Percentiles rank a stretch among this genome's conserved stretches.
These are phyloP conservation scores for Hydrochoerus hydrochaeris DNA, from an alignment of 2,113 vertebrate species.

Conservation along the genomic window DNA sequence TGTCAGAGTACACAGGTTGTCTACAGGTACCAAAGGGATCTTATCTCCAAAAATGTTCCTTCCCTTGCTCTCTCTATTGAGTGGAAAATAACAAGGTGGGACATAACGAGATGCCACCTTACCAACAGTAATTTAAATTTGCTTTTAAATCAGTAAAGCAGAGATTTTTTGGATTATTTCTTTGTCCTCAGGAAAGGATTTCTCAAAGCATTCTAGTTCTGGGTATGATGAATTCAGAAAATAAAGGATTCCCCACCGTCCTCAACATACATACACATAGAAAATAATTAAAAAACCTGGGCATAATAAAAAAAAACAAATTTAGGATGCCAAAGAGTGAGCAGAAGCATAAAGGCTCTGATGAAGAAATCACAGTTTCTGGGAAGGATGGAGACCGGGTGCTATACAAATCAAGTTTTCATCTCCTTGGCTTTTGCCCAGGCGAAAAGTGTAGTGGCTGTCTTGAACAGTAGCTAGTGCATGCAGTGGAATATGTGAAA, in stretches of 20 bases:
- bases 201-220: constrained; percentile 41
- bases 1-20: neutral
- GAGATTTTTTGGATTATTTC: neutral
- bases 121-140: neutral
- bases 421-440: neutral
- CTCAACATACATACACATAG: neutral
- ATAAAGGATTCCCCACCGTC: neutral
- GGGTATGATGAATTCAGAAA: constrained; percentile 30
- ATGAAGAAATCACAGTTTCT: constrained; percentile 2
- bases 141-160: constrained; percentile 40
- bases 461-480: neutral
- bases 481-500: neutral
- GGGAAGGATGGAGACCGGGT: constrained; percentile 1
- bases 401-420: constrained; percentile 25
- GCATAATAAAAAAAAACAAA: constrained; percentile 53
- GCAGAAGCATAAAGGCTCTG: neutral
- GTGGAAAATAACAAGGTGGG: constrained; percentile 27
- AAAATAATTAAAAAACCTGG: neutral
- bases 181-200: neutral
- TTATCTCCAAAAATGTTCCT: constrained; percentile 14
- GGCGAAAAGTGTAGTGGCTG: neutral
- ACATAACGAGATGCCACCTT: neutral
- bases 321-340: neutral
- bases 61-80: neutral
- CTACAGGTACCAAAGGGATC: neutral